Evolutionary conservation across 2,113 vertebrate genomes (phyloP).

Genomic region (Crotalus tigris): DNA sequence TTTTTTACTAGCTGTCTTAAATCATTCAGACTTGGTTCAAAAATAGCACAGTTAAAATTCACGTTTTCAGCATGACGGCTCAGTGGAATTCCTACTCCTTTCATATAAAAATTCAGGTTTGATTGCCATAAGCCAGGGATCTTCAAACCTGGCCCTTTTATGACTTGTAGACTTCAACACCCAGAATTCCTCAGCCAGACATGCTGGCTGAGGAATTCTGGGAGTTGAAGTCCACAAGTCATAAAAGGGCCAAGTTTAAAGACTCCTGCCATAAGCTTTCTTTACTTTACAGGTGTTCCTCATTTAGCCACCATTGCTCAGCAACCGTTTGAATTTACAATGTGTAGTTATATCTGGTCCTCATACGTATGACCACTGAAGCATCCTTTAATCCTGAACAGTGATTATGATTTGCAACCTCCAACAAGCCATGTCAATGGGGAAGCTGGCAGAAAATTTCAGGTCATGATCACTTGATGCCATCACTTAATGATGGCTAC

Average conservation of each 20-base stretch:
- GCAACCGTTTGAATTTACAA: neutral
- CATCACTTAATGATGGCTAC: neutral
- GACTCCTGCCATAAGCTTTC: neutral
- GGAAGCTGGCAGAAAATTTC: neutral
- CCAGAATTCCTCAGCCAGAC: no score
- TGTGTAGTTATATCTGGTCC: neutral
- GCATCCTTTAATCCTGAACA: neutral
- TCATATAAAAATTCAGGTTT: neutral
- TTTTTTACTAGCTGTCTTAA: neutral
- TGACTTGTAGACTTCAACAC: no score
- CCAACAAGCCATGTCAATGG: neutral
- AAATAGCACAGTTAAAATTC: neutral
- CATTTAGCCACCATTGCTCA: neutral
- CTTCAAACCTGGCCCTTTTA: no score
- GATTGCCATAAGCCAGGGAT: neutral
- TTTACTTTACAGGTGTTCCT: neutral
- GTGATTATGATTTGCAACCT: neutral
- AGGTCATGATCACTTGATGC: neutral
- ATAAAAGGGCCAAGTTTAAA: no score
- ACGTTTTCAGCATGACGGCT: neutral
- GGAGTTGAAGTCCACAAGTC: no score
- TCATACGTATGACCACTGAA: neutral
- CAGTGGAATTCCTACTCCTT: neutral
- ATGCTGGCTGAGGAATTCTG: no score
- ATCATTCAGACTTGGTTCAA: neutral